Conservation (phyloP, 2,888 invertebrate genomes). For the Corbicula japonica region DNA sequence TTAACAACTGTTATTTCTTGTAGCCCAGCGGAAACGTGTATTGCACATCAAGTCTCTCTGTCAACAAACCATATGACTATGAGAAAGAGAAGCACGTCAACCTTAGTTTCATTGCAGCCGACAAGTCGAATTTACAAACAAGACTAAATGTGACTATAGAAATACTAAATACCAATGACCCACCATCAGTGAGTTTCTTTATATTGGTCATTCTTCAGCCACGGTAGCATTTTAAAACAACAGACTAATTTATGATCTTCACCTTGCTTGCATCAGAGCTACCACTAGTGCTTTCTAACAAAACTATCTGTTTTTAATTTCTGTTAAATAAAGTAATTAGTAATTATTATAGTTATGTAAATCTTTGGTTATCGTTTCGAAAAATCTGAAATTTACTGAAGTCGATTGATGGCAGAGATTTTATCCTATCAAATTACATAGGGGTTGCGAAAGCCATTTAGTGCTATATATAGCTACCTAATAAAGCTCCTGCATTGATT, state of each 20-base stretch:
- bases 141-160: conserved; percentile 51
- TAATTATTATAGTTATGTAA: too few relatives aligned
- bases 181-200: conserved; percentile 64
- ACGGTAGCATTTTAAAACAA: too few relatives aligned
- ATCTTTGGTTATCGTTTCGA: too few relatives aligned
- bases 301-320: neutral
- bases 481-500: too few relatives aligned
- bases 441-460: too few relatives aligned
- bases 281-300: neutral
- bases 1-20: too few relatives aligned
- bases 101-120: conserved; percentile 65
- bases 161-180: conserved; percentile 71
- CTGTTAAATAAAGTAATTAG: neutral
- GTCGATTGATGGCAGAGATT: too few relatives aligned
- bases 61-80: conserved; percentile 58
- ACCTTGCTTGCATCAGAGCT: neutral
- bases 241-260: neutral
- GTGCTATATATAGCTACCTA: too few relatives aligned
- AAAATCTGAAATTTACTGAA: too few relatives aligned
- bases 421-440: too few relatives aligned
- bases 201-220: neutral
- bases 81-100: conserved; percentile 60
- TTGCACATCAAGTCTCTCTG: conserved; percentile 62
- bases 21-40: conserved; percentile 60
- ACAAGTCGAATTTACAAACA: conserved; percentile 49